Percentiles rank a stretch among this genome's conserved stretches.
phyloP scores from a whole-genome alignment of 35 echinoderm and acorn worm species.

The Stichopus chloronotus region DNA sequence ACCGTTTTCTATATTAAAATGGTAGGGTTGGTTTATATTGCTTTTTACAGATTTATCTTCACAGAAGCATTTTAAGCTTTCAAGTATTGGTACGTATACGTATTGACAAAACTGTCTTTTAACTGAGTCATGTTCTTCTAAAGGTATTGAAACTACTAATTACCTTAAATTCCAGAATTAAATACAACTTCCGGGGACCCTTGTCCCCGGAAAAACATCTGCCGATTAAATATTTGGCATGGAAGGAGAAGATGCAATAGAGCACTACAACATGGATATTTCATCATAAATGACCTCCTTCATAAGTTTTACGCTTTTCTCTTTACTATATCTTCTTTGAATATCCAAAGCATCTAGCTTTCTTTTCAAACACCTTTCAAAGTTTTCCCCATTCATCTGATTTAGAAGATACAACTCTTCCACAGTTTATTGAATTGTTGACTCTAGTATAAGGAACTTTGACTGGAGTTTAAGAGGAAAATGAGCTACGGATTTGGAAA shows the following conservation, averaged over 20 bases:
- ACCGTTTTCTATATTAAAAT: not conserved
- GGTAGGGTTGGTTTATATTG: not conserved
- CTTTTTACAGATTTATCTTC: slow-evolving; percentile 12
- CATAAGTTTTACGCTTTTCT: not conserved
- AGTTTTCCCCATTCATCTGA: not conserved
- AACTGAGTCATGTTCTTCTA: not conserved
- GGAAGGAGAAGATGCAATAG: not conserved
- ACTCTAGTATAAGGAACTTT: slow-evolving; percentile 31
- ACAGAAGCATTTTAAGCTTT: slow-evolving; percentile 11
- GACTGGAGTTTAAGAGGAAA: slow-evolving; percentile 14
- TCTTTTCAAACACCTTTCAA: slow-evolving; percentile 17
- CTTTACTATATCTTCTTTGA: not conserved
- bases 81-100: slow-evolving; percentile 27
- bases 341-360: not conserved
- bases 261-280: not conserved
- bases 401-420: slow-evolving; percentile 14
- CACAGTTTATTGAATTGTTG: slow-evolving; percentile 37
- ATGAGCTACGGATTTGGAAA: not conserved
- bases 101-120: slow-evolving; percentile 16
- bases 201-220: not conserved
- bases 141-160: not conserved
- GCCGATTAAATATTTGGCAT: not conserved
- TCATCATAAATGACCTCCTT: not conserved
- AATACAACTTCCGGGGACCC: not conserved
- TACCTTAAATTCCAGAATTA: not conserved